Conservation (phyloP, 2,888 invertebrate genomes). For the Pinctada fucata region DNA sequence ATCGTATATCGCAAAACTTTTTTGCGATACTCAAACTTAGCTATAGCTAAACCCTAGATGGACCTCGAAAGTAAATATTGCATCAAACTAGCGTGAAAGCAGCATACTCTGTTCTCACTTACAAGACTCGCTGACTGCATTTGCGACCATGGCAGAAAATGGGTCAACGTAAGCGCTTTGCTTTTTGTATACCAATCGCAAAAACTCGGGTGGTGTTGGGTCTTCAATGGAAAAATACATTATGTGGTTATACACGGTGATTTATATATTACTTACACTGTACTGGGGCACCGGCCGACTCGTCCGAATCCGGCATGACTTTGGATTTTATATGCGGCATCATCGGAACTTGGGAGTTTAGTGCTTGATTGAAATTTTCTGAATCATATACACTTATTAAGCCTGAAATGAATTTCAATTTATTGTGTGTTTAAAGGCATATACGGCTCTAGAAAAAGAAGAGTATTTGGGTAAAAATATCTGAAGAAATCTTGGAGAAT, state of each 20-base stretch:
- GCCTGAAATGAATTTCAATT: conserved; percentile 48
- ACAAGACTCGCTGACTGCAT: background rate
- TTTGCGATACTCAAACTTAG: too few species aligned
- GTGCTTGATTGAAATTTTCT: conserved; percentile 55
- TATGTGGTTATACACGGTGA: background rate
- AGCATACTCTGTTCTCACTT: too few species aligned
- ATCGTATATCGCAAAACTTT: too few species aligned
- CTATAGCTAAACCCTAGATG: too few species aligned
- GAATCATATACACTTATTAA: conserved; percentile 56
- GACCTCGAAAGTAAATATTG: too few species aligned
- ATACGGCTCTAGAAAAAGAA: too few species aligned
- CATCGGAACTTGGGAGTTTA: conserved; percentile 51
- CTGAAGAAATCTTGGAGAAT: too few species aligned
- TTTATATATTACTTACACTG: conserved; percentile 19
- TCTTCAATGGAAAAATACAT: conserved; percentile 22
- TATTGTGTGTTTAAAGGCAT: too few species aligned
- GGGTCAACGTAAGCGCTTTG: background rate
- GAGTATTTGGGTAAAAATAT: background rate
- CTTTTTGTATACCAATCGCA: background rate
- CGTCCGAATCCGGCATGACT: conserved; percentile 15
- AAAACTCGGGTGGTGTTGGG: conserved; percentile 12
- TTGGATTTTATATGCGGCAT: conserved; percentile 47
- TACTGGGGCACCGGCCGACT: background rate
- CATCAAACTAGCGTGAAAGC: too few species aligned
- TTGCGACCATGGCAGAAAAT: background rate